Conservation (phyloP, 2,797 vertebrate species). For the Limosa lapponica region DNA sequence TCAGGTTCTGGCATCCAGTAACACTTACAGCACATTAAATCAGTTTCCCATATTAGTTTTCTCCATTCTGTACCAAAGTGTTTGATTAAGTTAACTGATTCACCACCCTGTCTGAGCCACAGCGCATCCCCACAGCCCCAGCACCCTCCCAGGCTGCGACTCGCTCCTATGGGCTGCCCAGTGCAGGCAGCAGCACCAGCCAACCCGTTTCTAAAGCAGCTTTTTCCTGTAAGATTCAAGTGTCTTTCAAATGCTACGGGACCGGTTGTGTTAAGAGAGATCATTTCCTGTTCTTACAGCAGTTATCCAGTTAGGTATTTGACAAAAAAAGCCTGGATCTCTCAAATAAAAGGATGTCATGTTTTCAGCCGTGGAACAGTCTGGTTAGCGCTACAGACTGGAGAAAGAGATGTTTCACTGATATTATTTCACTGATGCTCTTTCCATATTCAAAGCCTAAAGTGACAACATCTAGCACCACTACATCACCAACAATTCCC, state of each 20-base stretch:
- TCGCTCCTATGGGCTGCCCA: neutral
- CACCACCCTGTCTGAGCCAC: neutral
- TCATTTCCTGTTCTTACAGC: neutral
- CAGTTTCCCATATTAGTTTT: neutral
- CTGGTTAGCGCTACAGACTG: too few species aligned
- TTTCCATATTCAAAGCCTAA: neutral
- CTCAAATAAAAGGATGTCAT: neutral
- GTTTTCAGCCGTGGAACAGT: neutral
- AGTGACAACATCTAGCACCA: neutral
- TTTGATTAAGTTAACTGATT: neutral
- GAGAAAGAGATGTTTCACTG: neutral
- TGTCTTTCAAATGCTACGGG: neutral
- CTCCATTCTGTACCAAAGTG: neutral
- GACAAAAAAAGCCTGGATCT: neutral
- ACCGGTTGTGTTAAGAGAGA: neutral
- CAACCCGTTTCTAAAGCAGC: rapidly evolving
- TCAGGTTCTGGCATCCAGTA: neutral
- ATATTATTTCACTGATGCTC: neutral
- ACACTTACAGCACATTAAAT: neutral
- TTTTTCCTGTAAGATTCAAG: neutral
- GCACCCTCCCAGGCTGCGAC: neutral
- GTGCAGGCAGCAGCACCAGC: neutral
- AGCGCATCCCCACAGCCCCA: neutral
- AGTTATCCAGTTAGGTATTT: neutral
- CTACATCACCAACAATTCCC: neutral